phyloP scores from a whole-genome alignment of 2,888 invertebrate species.

The Rotaria macrura region DNA sequence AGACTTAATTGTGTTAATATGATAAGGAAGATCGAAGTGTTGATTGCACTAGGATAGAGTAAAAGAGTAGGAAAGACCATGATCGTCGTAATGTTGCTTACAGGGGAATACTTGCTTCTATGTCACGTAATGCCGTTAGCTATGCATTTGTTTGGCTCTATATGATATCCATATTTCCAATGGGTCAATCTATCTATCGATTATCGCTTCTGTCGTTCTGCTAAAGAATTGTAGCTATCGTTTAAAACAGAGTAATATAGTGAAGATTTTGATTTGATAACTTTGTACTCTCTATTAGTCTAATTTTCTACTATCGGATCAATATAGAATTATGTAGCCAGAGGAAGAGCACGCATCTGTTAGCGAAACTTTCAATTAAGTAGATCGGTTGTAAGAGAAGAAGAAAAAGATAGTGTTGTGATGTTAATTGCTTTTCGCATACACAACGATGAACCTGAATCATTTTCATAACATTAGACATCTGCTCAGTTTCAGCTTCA shows the following conservation, averaged over 20 bases:
- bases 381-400: background rate
- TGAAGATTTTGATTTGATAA: background rate
- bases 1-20: background rate
- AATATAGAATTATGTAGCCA: too few species aligned
- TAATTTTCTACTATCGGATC: background rate
- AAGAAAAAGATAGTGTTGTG: background rate
- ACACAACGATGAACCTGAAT: background rate
- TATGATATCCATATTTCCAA: background rate
- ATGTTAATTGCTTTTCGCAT: too few species aligned
- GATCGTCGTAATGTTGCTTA: background rate
- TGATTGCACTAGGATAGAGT: background rate
- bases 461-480: background rate
- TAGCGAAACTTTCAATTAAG: background rate
- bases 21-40: background rate
- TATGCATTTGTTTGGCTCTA: background rate
- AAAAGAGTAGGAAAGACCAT: background rate
- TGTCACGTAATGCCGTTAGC: background rate
- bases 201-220: background rate
- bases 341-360: background rate
- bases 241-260: too few species aligned
- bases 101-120: background rate
- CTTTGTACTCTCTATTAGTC: background rate
- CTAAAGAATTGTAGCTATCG: background rate
- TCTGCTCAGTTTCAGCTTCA: background rate
- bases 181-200: background rate